Evolutionary conservation across 1,140 invertebrate species (phyloP).

Genomic region (Hylyphantes graminicola): DNA sequence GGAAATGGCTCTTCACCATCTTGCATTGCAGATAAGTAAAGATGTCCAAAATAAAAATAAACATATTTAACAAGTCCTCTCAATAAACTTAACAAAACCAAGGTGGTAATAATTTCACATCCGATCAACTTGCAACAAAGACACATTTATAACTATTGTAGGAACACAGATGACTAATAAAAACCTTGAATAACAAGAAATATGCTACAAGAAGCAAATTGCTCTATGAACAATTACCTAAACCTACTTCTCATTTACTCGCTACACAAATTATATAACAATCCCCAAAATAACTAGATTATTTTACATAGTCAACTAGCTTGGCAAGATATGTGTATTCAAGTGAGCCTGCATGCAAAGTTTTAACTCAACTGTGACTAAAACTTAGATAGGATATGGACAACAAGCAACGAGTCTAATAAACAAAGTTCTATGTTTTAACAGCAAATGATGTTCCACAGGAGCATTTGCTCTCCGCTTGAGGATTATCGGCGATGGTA

Average conservation of each 20-base stretch:
- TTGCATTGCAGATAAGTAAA: background rate
- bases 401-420: background rate
- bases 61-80: background rate
- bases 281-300: too few relatives aligned
- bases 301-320: too few relatives aligned
- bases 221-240: too few relatives aligned
- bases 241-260: too few relatives aligned
- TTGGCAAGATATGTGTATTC: background rate
- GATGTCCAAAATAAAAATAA: background rate
- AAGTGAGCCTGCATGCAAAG: background rate
- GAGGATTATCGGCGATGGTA: slow-evolving; percentile 93
- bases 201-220: too few relatives aligned
- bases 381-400: background rate
- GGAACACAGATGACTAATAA: background rate
- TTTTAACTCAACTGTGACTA: background rate
- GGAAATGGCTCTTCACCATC: background rate
- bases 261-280: too few relatives aligned
- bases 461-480: slow-evolving; percentile 96
- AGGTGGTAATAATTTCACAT: slow-evolving; percentile 8
- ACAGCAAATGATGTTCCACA: slow-evolving; percentile 97
- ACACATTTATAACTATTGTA: slow-evolving; percentile 13
- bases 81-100: slow-evolving; percentile 4
- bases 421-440: slow-evolving; percentile 71
- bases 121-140: slow-evolving; percentile 6
- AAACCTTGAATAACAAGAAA: background rate